These are phyloP conservation scores for Chondrosia reniformis DNA, from an alignment of 37 sponge, comb jelly and placozoan species.

Conservation along the genomic window DNA sequence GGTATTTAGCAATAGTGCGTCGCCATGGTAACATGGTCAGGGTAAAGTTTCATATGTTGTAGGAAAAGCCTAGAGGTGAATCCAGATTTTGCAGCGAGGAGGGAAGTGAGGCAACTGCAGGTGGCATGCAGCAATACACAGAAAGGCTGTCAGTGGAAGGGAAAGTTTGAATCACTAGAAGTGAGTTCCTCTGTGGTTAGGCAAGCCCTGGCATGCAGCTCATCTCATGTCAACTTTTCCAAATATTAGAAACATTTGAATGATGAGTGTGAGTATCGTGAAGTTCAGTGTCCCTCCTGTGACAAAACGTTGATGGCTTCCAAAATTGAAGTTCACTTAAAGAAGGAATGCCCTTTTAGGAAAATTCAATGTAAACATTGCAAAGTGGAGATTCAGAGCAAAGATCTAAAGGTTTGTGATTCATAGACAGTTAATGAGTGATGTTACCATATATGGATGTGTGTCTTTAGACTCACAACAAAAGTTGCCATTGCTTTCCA, in stretches of 20 bases:
- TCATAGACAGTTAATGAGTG: background rate
- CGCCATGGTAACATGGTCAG: too few relatives aligned
- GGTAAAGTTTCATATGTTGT: too few relatives aligned
- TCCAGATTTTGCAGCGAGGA: constrained; percentile 14
- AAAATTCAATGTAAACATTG: constrained; percentile 46
- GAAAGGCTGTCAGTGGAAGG: background rate
- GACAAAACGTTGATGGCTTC: background rate
- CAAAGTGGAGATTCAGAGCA: background rate
- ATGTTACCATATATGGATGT: background rate
- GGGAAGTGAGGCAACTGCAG: background rate
- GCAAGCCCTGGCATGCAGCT: background rate
- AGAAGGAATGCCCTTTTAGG: constrained; percentile 29
- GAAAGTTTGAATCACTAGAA: background rate
- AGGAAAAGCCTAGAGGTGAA: too few relatives aligned
- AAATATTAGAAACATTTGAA: background rate
- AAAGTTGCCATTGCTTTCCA: too few relatives aligned
- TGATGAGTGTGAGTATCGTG: background rate
- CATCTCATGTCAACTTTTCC: background rate
- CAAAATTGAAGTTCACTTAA: constrained; percentile 18
- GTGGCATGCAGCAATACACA: background rate
- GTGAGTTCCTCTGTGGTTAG: background rate
- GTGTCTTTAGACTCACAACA: background rate
- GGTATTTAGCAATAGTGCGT: too few relatives aligned
- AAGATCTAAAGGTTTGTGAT: background rate
- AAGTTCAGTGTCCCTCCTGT: constrained; percentile 11